A percentile compares a stretch with the other conserved stretches of the same genome.
Evolutionary conservation across 1,140 invertebrate genomes (phyloP).

Genomic region (Gonatopus flavifemur): DNA sequence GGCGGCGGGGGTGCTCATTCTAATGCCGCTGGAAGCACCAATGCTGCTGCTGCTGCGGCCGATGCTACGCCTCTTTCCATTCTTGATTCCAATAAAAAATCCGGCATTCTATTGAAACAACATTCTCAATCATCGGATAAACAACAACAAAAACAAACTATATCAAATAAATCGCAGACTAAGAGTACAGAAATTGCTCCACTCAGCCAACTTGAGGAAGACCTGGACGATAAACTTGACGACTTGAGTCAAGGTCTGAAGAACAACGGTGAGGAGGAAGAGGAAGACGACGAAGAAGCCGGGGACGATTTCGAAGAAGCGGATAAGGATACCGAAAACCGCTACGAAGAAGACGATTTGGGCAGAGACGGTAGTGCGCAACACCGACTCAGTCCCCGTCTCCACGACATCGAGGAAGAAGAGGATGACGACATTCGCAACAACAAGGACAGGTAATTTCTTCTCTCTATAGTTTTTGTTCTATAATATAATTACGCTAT

Average conservation of each 20-base stretch:
- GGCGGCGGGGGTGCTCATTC: conserved; percentile 52
- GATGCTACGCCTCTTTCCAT: not conserved
- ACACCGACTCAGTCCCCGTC: conserved; percentile 49
- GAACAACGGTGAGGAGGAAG: conserved; percentile 7
- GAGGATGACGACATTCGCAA: conserved; percentile 57
- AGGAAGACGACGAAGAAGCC: conserved; percentile 4
- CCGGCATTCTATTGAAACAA: too few species aligned
- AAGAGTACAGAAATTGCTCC: conserved; percentile 30
- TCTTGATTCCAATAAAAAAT: too few species aligned
- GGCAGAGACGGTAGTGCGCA: conserved; percentile 43
- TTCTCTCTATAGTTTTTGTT: conserved; percentile 14
- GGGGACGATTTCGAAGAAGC: conserved; percentile 18
- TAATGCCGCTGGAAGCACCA: conserved; percentile 27
- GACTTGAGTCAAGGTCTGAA: conserved; percentile 18
- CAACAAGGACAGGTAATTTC: conserved; percentile 48
- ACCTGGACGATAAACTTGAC: conserved; percentile 37
- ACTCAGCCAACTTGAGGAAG: conserved; percentile 44
- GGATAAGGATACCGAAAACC: conserved; percentile 14
- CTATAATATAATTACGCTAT: too few species aligned
- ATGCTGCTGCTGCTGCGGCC: not conserved
- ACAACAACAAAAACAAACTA: conserved; percentile 4
- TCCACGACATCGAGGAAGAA: conserved; percentile 62
- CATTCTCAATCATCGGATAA: too few species aligned
- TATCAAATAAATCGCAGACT: conserved; percentile 3
- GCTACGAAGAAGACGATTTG: conserved; percentile 36